phyloP scores from a whole-genome alignment of 2,113 vertebrate species.

The Phylloscopus trochilus region DNA sequence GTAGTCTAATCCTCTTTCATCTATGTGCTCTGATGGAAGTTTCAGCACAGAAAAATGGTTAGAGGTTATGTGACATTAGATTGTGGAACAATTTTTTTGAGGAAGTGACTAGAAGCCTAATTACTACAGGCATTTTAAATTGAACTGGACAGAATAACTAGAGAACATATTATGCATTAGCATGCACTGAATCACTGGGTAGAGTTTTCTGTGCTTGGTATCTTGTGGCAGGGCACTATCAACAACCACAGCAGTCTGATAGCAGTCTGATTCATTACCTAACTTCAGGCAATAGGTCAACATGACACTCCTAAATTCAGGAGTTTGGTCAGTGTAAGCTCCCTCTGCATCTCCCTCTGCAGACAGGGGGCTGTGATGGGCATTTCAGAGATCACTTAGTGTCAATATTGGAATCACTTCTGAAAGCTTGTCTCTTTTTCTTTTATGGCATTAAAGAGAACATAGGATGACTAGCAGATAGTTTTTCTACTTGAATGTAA shows the following conservation, averaged over 20 bases:
- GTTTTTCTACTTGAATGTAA: conserved; percentile 27
- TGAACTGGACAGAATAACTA: conserved; percentile 27
- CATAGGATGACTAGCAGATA: not conserved
- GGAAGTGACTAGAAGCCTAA: conserved; percentile 29
- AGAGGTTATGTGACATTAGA: conserved; percentile 7
- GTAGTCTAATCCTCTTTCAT: conserved; percentile 1
- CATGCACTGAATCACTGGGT: not conserved
- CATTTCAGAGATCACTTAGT: not conserved
- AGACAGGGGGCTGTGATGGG: not conserved
- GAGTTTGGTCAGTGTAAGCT: not conserved
- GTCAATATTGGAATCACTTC: not conserved
- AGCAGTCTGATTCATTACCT: not conserved
- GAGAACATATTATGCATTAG: not conserved
- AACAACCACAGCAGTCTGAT: not conserved
- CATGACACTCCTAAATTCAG: not conserved
- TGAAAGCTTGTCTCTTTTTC: not conserved
- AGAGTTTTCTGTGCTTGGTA: not conserved
- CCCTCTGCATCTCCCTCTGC: not conserved
- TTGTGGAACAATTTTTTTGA: conserved; percentile 11
- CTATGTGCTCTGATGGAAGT: not conserved
- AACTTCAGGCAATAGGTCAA: conserved; percentile 14
- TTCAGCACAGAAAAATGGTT: conserved; percentile 9
- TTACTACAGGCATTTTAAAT: conserved; percentile 43
- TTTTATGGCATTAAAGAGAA: not conserved
- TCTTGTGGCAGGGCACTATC: not conserved